These are phyloP conservation scores for Ryuthela nishihirai DNA, from an alignment of 2,888 invertebrate species.

Conservation along the genomic window DNA sequence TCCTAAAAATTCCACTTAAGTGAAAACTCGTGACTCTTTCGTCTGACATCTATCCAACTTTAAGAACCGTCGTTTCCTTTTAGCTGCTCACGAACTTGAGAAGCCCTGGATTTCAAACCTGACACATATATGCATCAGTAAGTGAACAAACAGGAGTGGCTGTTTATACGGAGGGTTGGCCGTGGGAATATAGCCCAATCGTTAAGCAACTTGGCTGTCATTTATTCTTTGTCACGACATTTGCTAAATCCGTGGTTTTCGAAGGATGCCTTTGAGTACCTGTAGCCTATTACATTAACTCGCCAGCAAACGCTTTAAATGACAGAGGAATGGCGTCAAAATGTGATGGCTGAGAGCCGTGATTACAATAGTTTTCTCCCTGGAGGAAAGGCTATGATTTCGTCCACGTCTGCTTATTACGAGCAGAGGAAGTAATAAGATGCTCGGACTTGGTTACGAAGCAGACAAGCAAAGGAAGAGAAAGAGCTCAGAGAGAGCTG, in stretches of 20 bases:
- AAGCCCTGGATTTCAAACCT: too few species aligned
- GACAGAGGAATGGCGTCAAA: conserved; percentile 21
- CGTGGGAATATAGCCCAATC: conserved; percentile 6
- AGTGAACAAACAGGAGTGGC: conserved; percentile 20
- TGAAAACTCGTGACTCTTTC: too few species aligned
- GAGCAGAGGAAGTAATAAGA: conserved; percentile 9
- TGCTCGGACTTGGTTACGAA: conserved; percentile 17
- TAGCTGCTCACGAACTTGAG: too few species aligned
- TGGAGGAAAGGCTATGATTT: conserved; percentile 17
- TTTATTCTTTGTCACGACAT: too few species aligned
- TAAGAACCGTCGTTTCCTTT: too few species aligned
- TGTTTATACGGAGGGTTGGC: conserved; percentile 4
- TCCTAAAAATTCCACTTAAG: too few species aligned
- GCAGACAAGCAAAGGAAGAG: background rate
- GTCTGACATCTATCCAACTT: too few species aligned
- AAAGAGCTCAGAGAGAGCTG: too few species aligned
- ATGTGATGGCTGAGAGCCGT: conserved; percentile 7
- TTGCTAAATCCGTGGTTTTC: too few species aligned
- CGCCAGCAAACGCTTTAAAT: conserved; percentile 18
- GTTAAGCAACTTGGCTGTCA: conserved; percentile 8
- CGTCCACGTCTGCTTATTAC: conserved; percentile 10
- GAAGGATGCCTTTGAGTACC: too few species aligned
- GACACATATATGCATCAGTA: too few species aligned
- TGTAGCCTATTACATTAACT: too few species aligned
- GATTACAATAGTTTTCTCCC: conserved; percentile 22